These are phyloP conservation scores for Isaurus tuberculatus DNA, from an alignment of 92 coral and sea anemone species.

Conservation along the genomic window DNA sequence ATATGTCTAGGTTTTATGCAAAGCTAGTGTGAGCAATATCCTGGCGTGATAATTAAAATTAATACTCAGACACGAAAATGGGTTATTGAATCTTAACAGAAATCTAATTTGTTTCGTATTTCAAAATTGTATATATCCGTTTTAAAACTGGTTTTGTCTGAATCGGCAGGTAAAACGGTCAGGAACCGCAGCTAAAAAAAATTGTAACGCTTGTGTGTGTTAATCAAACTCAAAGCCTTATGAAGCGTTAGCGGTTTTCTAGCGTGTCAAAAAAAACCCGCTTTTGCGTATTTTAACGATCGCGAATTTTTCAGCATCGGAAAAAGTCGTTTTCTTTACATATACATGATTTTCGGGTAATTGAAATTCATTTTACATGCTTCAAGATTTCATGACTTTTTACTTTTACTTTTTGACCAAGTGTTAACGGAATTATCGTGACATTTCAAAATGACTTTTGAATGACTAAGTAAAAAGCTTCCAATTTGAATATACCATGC, in stretches of 20 bases:
- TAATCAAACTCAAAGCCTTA: not conserved
- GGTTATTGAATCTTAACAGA: not conserved
- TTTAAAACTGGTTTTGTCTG: not conserved
- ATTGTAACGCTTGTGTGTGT: not conserved
- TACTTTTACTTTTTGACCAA: not conserved
- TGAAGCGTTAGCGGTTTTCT: not conserved
- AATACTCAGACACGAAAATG: constrained; percentile 27
- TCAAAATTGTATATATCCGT: not conserved
- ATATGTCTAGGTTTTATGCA: constrained; percentile 50
- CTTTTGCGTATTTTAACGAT: not conserved
- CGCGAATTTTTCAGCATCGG: not conserved
- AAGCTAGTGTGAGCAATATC: constrained; percentile 45
- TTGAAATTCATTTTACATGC: not conserved
- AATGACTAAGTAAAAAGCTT: not conserved
- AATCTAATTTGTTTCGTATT: constrained; percentile 2
- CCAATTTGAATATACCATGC: not conserved
- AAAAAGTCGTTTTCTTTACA: no score
- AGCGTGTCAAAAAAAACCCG: constrained; percentile 10
- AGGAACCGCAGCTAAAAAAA: not conserved
- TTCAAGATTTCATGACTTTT: not conserved
- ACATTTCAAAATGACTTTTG: not conserved
- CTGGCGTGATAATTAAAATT: constrained; percentile 45
- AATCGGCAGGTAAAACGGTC: not conserved
- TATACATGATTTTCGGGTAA: not conserved
- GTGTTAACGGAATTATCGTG: not conserved